These are phyloP conservation scores for Phoxinus phoxinus DNA, from an alignment of 2,113 vertebrate species.

Conservation along the genomic window DNA sequence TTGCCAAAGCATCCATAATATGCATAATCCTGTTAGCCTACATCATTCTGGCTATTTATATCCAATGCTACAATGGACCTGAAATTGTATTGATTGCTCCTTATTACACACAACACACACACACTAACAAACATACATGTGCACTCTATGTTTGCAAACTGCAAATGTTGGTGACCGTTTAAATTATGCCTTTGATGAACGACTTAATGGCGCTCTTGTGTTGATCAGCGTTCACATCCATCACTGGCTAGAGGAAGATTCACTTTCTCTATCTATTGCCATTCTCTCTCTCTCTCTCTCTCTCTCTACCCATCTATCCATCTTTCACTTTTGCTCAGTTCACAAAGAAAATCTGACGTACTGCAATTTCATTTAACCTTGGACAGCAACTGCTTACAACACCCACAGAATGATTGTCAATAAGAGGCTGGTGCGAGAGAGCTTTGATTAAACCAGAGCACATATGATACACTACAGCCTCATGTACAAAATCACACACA, in stretches of 20 bases:
- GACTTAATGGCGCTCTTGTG: constrained; percentile 86
- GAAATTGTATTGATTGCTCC: neutral
- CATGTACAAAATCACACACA: constrained; percentile 33
- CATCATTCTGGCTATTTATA: neutral
- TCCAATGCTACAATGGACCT: neutral
- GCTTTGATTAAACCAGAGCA: constrained; percentile 48
- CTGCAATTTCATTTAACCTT: constrained; percentile 94
- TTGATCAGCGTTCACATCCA: constrained; percentile 56
- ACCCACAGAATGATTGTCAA: constrained; percentile 85
- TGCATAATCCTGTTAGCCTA: neutral
- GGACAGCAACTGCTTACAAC: constrained; percentile 82
- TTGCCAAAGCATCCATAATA: neutral
- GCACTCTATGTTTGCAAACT: constrained; percentile 71
- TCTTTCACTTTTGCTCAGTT: constrained; percentile 16
- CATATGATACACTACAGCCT: constrained; percentile 19
- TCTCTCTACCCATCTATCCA: constrained; percentile 2
- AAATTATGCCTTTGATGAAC: constrained; percentile 89
- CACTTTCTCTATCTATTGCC: constrained; percentile 7
- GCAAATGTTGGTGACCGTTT: constrained; percentile 86
- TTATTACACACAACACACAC: neutral
- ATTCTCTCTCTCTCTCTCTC: no score
- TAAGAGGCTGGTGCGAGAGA: constrained; percentile 60
- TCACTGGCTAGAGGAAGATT: constrained; percentile 42
- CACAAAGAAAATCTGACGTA: constrained; percentile 79
- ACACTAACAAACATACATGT: neutral